These are phyloP conservation scores for Anguilla japonica DNA, from an alignment of 2,113 vertebrate genomes.

Conservation along the genomic window DNA sequence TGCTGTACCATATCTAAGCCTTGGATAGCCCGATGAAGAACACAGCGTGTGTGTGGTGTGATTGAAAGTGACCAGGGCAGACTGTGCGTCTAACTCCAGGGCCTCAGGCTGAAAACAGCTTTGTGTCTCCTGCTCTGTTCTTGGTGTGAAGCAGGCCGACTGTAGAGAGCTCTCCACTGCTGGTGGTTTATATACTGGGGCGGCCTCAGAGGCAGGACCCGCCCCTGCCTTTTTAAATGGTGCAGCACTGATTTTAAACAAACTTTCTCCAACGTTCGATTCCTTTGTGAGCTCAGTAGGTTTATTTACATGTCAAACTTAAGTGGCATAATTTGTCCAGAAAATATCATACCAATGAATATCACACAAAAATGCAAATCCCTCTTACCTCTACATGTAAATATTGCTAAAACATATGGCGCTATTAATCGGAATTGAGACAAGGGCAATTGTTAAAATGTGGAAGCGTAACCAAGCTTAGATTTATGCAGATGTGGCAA, in stretches of 20 bases:
- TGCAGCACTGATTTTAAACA: not conserved
- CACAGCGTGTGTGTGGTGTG: not conserved
- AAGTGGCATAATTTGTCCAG: not conserved
- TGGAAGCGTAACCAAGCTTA: not conserved
- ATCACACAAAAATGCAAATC: not conserved
- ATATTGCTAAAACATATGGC: not conserved
- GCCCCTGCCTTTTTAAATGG: too few species aligned
- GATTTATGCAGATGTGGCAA: not conserved
- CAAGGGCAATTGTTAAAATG: not conserved
- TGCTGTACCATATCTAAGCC: not conserved
- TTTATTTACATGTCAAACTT: not conserved
- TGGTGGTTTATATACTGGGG: not conserved
- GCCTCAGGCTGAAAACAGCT: too few species aligned
- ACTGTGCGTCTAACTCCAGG: not conserved
- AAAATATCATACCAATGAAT: not conserved
- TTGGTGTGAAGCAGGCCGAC: not conserved
- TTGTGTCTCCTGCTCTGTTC: not conserved
- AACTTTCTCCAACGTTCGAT: not conserved
- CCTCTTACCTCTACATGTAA: not conserved
- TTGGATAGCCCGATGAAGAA: not conserved
- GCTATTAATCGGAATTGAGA: not conserved
- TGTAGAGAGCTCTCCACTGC: not conserved
- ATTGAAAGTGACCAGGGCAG: too few species aligned
- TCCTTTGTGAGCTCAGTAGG: not conserved
- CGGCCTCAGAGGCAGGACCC: not conserved